Evolutionary conservation across 2,888 invertebrate genomes (phyloP).

Genomic region (Zele albiditarsus): DNA sequence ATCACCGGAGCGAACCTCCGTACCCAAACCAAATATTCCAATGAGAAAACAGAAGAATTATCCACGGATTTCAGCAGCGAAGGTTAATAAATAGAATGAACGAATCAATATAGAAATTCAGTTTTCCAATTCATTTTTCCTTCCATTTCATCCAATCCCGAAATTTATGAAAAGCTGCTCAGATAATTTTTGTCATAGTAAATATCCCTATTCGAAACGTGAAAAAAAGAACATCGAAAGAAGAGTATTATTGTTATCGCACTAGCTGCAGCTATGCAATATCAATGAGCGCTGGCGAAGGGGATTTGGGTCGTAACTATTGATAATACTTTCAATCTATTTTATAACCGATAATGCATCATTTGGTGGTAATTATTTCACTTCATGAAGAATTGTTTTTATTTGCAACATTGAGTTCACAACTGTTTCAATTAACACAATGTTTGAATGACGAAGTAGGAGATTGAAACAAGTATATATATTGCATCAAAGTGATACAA

Average conservation of each 20-base stretch:
- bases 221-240: not conserved
- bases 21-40: slow-evolving; percentile 17
- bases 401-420: too few species aligned
- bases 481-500: too few species aligned
- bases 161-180: too few species aligned
- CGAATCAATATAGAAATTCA: not conserved
- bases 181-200: too few species aligned
- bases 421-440: too few species aligned
- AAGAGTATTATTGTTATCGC: not conserved
- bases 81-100: slow-evolving; percentile 8
- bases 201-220: not conserved
- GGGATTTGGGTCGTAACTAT: not conserved
- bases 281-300: not conserved
- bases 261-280: not conserved
- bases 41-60: slow-evolving; percentile 37
- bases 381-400: too few species aligned
- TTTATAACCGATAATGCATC: too few species aligned
- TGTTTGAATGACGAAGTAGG: too few species aligned
- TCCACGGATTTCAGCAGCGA: slow-evolving; percentile 49
- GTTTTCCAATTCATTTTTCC: too few species aligned
- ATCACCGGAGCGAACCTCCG: slow-evolving; percentile 11
- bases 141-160: too few species aligned
- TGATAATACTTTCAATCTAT: not conserved
- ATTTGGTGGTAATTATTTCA: too few species aligned
- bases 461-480: too few species aligned